Evolutionary conservation across 2,888 invertebrate genomes (phyloP), one percentile per base, ranked within the genome.

Genomic region (Sericinus montela): DNA sequence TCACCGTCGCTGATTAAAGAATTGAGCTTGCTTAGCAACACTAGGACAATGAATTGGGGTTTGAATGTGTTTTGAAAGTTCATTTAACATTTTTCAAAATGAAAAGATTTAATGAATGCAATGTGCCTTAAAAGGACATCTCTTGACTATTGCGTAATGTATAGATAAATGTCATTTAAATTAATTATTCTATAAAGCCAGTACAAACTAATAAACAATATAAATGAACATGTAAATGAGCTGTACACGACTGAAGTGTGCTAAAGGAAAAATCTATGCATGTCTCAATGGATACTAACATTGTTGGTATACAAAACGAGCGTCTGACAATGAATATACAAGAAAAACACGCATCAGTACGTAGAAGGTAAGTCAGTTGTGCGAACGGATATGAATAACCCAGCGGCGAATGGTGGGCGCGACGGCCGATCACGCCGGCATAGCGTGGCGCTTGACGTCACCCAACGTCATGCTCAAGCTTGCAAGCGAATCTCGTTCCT

Each of bases 371-470:
- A 49, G 36, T 25, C 44, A 30, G 45, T 35, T 34, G 32, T 19
- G 32, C 58, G 62, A 56, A 63, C 60, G 56, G 48, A 48, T 56
- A 54, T 55, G 54, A 57, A 58, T 55, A 57, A 54, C 40, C 36
- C 57, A 59, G 55, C 58, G 57, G 62, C 56, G 56, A 23, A 3
- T 58, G 61, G 77, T 77, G 79, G 82, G 80, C 78, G 76, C 79
- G 80, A 72, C 80, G 69, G 67, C 55, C 59, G 59, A 62, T 47
- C 83, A 83, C 75, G 82, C 76, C 52, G 51, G 40, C 56, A 40
- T 47, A 30, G 76, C 82, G 78, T 84, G 83, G 52, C 51, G 51
- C 40, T 32, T 78, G 78, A 82, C 84, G 84, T 83, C 80, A 80
- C 23, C 60, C 29, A 67, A 64, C 84, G 85, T 84, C 84, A 84